Evolutionary conservation across 2,113 vertebrate species (phyloP).

Genomic region (Acrocephalus kingi): DNA sequence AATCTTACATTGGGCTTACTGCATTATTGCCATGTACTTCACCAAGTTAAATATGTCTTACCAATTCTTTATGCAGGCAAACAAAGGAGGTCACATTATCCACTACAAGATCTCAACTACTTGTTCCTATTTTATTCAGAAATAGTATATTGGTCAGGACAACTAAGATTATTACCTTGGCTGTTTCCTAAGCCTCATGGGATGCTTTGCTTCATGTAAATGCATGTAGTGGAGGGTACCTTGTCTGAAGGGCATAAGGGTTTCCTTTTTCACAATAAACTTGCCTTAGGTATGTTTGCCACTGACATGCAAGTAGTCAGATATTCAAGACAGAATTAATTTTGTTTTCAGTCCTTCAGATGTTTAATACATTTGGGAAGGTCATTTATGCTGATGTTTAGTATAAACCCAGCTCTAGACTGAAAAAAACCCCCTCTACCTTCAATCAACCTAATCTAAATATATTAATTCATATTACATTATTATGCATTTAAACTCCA

Average conservation of each 20-base stretch:
- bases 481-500: neutral
- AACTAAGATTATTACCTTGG: neutral
- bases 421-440: neutral
- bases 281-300: neutral
- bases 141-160: neutral
- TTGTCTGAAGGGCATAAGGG: neutral
- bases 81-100: neutral
- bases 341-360: neutral
- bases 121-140: neutral
- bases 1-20: neutral
- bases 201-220: neutral
- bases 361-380: neutral
- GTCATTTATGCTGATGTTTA: slow-evolving; percentile 8
- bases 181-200: neutral
- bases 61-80: neutral
- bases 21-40: neutral
- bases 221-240: neutral
- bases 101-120: neutral
- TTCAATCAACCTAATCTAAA: neutral
- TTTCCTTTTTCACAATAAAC: neutral
- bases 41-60: neutral
- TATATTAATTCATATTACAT: neutral
- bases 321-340: neutral
- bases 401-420: neutral
- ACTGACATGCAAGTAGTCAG: neutral